Evolutionary conservation across 2,888 invertebrate genomes (phyloP).

Genomic region (Drosophila algonquin): DNA sequence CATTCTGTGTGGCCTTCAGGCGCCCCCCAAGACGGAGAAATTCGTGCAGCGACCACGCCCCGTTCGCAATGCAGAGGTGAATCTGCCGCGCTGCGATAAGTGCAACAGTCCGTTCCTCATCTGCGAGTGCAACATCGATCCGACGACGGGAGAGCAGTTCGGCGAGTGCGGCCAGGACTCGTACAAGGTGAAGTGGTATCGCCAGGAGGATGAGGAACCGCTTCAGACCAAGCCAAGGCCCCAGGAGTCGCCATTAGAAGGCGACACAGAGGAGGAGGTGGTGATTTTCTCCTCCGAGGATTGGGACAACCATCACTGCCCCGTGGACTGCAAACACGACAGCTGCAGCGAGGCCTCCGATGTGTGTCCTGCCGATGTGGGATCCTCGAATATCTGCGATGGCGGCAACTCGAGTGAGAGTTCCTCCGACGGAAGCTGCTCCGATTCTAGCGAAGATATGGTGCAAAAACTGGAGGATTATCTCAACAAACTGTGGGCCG

Average conservation of each 20-base stretch:
- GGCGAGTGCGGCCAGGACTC: slow-evolving; percentile 73
- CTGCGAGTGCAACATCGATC: slow-evolving; percentile 78
- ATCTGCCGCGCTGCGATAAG: slow-evolving; percentile 56
- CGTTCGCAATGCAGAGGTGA: too few relatives aligned
- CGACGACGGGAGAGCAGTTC: slow-evolving; percentile 63
- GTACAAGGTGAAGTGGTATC: slow-evolving; percentile 76
- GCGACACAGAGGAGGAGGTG: too few relatives aligned
- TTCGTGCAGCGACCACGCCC: too few relatives aligned
- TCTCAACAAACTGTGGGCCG: too few relatives aligned
- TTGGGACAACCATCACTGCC: slow-evolving; percentile 75
- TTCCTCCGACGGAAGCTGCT: too few relatives aligned
- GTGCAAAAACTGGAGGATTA: too few relatives aligned
- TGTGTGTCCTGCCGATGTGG: slow-evolving; percentile 37
- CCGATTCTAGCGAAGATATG: too few relatives aligned
- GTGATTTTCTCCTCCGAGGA: slow-evolving; percentile 20
- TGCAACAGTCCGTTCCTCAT: slow-evolving; percentile 72
- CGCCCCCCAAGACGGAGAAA: too few relatives aligned
- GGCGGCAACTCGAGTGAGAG: too few relatives aligned
- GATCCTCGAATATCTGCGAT: not conserved
- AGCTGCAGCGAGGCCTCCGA: slow-evolving; percentile 49
- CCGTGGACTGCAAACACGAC: slow-evolving; percentile 68
- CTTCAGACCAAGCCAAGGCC: too few relatives aligned
- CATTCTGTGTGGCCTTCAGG: too few relatives aligned
- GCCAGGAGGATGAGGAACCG: slow-evolving; percentile 54
- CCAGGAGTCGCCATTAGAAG: not conserved